phyloP scores from a whole-genome alignment of 2,113 vertebrate genomes.

The Eudorcas thomsonii region DNA sequence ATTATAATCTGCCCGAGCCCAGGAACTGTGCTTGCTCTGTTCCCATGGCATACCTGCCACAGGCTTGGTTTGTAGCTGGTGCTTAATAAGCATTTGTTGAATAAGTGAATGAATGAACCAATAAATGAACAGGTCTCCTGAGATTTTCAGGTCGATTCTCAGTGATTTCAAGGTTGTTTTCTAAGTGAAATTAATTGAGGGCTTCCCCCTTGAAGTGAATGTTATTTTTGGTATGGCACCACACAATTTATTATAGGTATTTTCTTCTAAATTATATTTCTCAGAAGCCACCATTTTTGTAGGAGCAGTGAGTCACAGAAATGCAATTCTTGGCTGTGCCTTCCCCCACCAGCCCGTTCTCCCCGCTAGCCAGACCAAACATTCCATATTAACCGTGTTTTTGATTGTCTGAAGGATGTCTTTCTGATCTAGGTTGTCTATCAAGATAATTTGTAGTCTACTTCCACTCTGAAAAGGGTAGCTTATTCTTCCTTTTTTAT shows the following conservation, averaged over 20 bases:
- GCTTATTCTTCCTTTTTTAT: neutral
- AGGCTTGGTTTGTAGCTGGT: neutral
- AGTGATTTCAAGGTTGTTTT: constrained; percentile 9
- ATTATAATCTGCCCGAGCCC: neutral
- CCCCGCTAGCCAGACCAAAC: constrained; percentile 60
- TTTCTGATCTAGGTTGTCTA: constrained; percentile 49
- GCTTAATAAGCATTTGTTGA: neutral
- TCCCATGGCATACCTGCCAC: neutral
- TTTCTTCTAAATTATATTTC: constrained; percentile 62
- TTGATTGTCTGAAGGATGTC: constrained; percentile 38
- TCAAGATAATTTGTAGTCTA: constrained; percentile 31
- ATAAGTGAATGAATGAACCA: neutral
- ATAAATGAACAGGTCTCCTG: neutral
- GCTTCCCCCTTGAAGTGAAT: neutral
- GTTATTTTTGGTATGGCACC: constrained; percentile 14
- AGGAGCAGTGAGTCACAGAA: constrained; percentile 61
- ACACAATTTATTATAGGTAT: constrained; percentile 42
- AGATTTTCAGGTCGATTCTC: neutral
- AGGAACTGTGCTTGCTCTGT: neutral
- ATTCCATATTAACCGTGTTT: constrained; percentile 56
- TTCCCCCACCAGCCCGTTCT: neutral
- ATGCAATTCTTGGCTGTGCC: constrained; percentile 57
- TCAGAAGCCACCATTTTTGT: constrained; percentile 54
- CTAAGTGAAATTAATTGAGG: constrained; percentile 11
- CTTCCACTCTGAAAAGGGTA: neutral